A percentile compares a stretch with the other conserved stretches of the same genome.
Conservation (phyloP, 2,113 vertebrate species). For the Recurvirostra avosetta region DNA sequence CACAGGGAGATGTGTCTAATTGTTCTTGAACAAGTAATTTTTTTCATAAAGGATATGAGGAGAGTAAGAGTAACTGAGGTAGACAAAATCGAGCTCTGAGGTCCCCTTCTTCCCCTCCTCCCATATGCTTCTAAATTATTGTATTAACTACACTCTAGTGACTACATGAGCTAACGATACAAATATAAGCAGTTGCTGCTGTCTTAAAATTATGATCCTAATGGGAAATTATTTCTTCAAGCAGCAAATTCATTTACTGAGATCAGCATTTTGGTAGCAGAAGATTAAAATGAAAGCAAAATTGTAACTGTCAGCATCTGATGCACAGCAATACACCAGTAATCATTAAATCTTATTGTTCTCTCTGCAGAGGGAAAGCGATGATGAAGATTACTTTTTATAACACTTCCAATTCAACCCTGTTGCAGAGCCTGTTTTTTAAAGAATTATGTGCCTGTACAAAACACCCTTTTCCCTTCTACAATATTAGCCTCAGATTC, state of each 20-base stretch:
- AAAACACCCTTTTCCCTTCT: neutral
- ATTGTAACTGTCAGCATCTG: neutral
- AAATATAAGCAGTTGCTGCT: neutral
- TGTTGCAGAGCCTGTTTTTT: neutral
- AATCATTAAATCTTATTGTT: neutral
- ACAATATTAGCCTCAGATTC: neutral
- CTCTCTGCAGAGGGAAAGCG: neutral
- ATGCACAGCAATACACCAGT: neutral
- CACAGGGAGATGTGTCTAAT: neutral
- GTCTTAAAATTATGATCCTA: neutral
- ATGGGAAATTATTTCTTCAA: conserved; percentile 1
- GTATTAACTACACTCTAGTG: neutral
- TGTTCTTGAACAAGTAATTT: neutral
- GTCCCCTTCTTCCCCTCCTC: neutral
- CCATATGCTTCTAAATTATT: neutral
- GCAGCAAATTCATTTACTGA: neutral
- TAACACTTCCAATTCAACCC: neutral
- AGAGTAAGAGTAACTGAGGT: neutral
- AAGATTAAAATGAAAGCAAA: neutral
- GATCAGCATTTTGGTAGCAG: neutral
- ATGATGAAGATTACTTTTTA: neutral
- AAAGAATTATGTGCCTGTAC: neutral
- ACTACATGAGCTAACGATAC: neutral
- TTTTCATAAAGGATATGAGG: neutral
- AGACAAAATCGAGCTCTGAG: neutral